These are phyloP conservation scores for Pomacea maculata DNA, from an alignment of 1,140 invertebrate genomes.

Conservation along the genomic window DNA sequence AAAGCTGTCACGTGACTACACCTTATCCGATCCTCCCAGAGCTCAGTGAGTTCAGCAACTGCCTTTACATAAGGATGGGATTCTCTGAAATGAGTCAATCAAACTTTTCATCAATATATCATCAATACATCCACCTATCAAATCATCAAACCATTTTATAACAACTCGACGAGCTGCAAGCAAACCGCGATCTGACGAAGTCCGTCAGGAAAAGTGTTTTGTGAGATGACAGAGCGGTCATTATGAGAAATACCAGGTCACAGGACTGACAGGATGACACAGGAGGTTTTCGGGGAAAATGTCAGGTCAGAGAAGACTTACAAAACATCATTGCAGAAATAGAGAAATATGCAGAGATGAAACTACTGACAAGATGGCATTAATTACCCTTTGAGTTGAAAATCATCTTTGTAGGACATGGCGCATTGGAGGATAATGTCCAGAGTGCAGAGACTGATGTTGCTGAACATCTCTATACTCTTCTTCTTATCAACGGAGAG, in stretches of 20 bases:
- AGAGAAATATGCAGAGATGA: neutral
- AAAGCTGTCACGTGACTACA: neutral
- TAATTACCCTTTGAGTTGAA: constrained; percentile 46
- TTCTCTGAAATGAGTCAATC: constrained; percentile 26
- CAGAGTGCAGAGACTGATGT: constrained; percentile 50
- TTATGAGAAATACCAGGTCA: neutral
- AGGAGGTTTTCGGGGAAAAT: neutral
- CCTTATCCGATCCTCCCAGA: constrained; percentile 33
- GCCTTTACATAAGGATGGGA: constrained; percentile 39
- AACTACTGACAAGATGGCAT: neutral
- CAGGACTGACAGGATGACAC: neutral
- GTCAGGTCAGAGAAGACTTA: no score
- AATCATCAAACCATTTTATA: neutral
- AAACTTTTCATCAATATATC: neutral
- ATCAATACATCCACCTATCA: neutral
- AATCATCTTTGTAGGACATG: constrained; percentile 48
- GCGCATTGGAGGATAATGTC: constrained; percentile 57
- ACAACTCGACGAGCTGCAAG: neutral
- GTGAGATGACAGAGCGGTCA: neutral
- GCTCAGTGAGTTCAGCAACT: constrained; percentile 33
- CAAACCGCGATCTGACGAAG: no score
- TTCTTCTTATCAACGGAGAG: constrained; percentile 25
- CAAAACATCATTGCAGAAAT: neutral
- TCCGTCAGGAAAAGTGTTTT: neutral
- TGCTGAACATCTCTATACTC: constrained; percentile 43